Evolutionary conservation across 1,140 invertebrate genomes (phyloP), one percentile per base, ranked within the genome.

Genomic region (Goniozus legneri): DNA sequence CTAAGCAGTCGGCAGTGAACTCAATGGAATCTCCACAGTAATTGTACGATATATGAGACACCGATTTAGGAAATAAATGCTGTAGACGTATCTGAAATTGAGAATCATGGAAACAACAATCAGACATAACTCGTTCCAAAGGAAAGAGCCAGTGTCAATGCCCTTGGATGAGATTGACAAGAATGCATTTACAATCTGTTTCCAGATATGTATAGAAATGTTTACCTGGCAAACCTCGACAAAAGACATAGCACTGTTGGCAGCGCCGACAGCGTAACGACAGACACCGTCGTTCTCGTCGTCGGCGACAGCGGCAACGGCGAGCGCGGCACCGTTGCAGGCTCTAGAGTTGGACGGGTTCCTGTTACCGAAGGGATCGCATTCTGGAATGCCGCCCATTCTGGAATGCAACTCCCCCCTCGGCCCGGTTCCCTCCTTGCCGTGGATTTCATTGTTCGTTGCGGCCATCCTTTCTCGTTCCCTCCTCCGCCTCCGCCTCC

Each of bases 351-450:
- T 54, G 44, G 60, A 44, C 41, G 52, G 64, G 64, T 67, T 67
- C 65, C 60, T 66, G 65, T 67, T 67, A 64, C 66, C 58, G 63
- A 57, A 59, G 62, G 68, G 67, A 67, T 71, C 67, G 56, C 65
- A 72, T 73, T 76, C 70, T 71, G 62, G 60, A 67, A 71, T 71
- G 64, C 73, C 72, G 71, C 72, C 72, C 71, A 76, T 70, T 74
- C 72, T 73, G 71, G 65, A 71, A 71, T 75, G 71, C 50, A 56
- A 65, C 62, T 70, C 65, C 63, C 63, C 59, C 56, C 55, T 58
- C 44, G 54, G 6, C 24, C 6, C 24, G 6, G 24, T 12, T 15
- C 18, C 44, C 15, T 30, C 35, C 21, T 14, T 22, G 7, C 36
- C 47, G 22, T 58, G 46, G 38, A 58, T 61, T 47, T 67, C 66